A percentile compares a stretch with the other conserved stretches of the same genome.
These are phyloP conservation scores for Drosophila helvetica DNA, from an alignment of 2,888 invertebrate genomes.

Conservation along the genomic window DNA sequence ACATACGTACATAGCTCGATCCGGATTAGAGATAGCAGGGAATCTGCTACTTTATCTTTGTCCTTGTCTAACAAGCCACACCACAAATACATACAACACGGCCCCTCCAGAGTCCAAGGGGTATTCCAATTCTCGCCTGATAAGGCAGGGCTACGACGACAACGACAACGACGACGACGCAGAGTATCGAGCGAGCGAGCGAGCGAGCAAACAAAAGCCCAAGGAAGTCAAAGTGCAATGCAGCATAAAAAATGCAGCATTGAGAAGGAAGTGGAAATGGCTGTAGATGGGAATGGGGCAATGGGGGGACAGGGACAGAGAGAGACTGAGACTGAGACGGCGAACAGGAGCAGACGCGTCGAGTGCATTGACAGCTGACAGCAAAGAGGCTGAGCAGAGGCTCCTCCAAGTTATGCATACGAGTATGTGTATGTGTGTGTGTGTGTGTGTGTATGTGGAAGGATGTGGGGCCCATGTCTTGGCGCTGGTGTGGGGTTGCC, in stretches of 20 bases:
- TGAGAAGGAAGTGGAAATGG: background rate
- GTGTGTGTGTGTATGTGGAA: background rate
- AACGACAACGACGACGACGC: background rate
- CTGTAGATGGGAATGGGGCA: background rate
- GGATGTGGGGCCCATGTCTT: background rate
- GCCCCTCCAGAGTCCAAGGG: background rate
- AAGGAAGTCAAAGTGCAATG: slow-evolving; percentile 73
- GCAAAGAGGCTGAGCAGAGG: slow-evolving; percentile 54
- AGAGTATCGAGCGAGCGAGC: slow-evolving; percentile 47
- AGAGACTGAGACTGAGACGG: background rate
- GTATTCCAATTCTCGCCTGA: slow-evolving; percentile 56
- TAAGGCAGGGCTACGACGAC: slow-evolving; percentile 28
- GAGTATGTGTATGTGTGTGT: slow-evolving; percentile 6
- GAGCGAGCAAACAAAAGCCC: slow-evolving; percentile 66
- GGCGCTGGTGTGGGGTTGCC: slow-evolving; percentile 2
- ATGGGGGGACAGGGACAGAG: background rate
- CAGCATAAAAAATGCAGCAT: slow-evolving; percentile 72
- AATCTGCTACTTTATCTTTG: too few relatives aligned
- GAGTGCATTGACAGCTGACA: slow-evolving; percentile 79
- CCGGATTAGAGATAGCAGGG: too few relatives aligned
- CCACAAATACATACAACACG: background rate
- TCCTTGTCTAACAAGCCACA: background rate
- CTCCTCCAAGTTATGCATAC: slow-evolving; percentile 42
- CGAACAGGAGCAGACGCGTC: slow-evolving; percentile 53
- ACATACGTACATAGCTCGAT: too few relatives aligned